Conservation (phyloP, 2,113 vertebrate genomes). For the Lynx canadensis region DNA sequence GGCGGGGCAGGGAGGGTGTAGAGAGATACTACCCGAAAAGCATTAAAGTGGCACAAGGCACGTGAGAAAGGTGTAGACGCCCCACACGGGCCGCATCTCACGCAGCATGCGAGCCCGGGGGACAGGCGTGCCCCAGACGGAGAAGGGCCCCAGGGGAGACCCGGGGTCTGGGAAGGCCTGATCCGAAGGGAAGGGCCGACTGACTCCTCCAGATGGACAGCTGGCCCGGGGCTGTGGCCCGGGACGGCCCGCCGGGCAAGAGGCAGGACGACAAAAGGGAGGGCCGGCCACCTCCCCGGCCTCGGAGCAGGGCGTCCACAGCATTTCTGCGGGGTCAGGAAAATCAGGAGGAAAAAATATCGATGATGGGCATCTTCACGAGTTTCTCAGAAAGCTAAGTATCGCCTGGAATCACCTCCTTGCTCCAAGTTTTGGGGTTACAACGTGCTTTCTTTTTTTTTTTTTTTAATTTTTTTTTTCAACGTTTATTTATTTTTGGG, state of each 20-base stretch:
- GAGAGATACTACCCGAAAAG: background rate
- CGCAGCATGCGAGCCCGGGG: rapidly evolving
- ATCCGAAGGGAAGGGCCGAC: background rate
- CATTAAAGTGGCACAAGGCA: background rate
- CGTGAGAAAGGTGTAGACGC: background rate
- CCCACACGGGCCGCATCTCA: background rate
- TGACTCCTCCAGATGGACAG: too few species aligned
- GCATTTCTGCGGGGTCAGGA: rapidly evolving
- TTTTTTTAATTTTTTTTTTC: too few species aligned
- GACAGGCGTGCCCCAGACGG: background rate
- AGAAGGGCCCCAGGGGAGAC: too few species aligned
- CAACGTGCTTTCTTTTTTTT: background rate
- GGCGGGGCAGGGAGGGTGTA: background rate
- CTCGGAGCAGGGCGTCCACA: rapidly evolving
- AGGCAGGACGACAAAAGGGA: too few species aligned
- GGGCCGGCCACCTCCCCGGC: rapidly evolving
- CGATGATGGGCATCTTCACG: rapidly evolving
- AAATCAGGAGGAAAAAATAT: background rate
- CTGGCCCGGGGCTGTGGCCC: background rate
- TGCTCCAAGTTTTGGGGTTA: background rate
- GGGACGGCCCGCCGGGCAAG: rapidly evolving
- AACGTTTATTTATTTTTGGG: too few species aligned
- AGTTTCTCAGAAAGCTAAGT: background rate
- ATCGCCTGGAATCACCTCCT: rapidly evolving
- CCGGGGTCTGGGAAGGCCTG: too few species aligned